Evolutionary conservation across 2,797 vertebrate genomes (phyloP).

Genomic region (Chiroxiphia lanceolata): DNA sequence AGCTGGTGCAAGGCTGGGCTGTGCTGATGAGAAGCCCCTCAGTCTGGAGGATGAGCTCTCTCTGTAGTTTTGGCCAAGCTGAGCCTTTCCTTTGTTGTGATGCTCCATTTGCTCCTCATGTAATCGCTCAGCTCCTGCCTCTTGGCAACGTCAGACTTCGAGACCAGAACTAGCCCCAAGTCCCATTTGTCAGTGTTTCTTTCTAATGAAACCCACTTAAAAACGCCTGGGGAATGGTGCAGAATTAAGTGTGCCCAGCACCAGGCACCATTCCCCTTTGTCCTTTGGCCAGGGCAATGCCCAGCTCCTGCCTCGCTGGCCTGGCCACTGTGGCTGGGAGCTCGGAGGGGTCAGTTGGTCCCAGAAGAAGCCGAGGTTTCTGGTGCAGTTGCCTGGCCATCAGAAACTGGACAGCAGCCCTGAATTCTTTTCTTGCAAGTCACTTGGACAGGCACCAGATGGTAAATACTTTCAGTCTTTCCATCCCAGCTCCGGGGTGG

Average conservation of each 20-base stretch:
- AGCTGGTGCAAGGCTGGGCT: not conserved
- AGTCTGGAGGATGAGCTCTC: not conserved
- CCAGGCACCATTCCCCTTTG: not conserved
- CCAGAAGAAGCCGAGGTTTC: not conserved
- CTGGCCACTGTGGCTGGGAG: not conserved
- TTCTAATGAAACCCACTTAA: not conserved
- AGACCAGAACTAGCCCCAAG: not conserved
- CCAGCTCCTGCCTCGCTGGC: not conserved
- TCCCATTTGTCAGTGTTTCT: not conserved
- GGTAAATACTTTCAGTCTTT: conserved; percentile 64
- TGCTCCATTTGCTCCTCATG: not conserved
- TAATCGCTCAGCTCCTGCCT: not conserved
- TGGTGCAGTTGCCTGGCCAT: conserved; percentile 44
- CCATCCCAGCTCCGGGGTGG: not conserved
- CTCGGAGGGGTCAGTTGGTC: conserved; percentile 7
- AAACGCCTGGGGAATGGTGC: not conserved
- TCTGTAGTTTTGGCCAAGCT: not conserved
- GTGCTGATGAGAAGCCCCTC: not conserved
- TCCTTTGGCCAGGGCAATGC: not conserved
- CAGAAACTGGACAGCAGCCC: conserved; percentile 53
- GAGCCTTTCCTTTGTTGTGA: not conserved
- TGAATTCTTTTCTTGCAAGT: conserved; percentile 66
- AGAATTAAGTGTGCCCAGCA: not conserved
- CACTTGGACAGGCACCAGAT: conserved; percentile 57
- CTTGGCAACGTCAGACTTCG: not conserved